Evolutionary conservation across 2,797 vertebrate genomes (phyloP).

Genomic region (Macroramphosus scolopax): DNA sequence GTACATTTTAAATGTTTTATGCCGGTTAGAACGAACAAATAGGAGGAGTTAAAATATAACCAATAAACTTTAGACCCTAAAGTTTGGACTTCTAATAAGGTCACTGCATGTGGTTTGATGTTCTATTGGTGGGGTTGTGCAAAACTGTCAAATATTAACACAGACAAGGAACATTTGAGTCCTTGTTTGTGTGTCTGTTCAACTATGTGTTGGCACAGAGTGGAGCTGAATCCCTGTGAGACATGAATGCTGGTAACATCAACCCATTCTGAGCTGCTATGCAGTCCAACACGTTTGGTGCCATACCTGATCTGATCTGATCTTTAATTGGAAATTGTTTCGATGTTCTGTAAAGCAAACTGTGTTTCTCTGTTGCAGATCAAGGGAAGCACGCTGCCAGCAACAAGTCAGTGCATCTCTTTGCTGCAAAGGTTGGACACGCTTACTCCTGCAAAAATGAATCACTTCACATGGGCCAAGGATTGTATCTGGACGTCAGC

Average conservation of each 20-base stretch:
- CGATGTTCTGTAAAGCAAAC: not conserved
- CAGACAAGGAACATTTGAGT: constrained; percentile 1
- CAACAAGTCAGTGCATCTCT: constrained; percentile 57
- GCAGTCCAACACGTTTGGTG: constrained; percentile 34
- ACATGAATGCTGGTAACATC: constrained; percentile 15
- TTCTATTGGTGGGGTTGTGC: not conserved
- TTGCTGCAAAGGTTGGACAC: constrained; percentile 51
- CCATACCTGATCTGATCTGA: constrained; percentile 2
- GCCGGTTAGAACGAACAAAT: too few species aligned
- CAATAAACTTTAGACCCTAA: too few species aligned
- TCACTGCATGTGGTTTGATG: not conserved
- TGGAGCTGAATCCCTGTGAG: not conserved
- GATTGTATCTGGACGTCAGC: constrained; percentile 58
- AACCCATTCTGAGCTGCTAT: too few species aligned
- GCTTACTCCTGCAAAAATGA: constrained; percentile 73
- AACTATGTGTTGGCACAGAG: not conserved
- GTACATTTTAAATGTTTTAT: too few species aligned
- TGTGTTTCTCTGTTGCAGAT: constrained; percentile 31
- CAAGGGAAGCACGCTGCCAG: fast-evolving
- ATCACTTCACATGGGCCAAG: constrained; percentile 47
- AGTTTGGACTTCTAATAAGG: too few species aligned
- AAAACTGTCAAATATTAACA: constrained; percentile 13
- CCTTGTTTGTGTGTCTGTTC: constrained; percentile 20
- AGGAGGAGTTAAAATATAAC: too few species aligned
- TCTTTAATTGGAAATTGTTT: not conserved